These are phyloP conservation scores for Xestia ashworthii DNA, from an alignment of 2,888 invertebrate species.

Conservation along the genomic window DNA sequence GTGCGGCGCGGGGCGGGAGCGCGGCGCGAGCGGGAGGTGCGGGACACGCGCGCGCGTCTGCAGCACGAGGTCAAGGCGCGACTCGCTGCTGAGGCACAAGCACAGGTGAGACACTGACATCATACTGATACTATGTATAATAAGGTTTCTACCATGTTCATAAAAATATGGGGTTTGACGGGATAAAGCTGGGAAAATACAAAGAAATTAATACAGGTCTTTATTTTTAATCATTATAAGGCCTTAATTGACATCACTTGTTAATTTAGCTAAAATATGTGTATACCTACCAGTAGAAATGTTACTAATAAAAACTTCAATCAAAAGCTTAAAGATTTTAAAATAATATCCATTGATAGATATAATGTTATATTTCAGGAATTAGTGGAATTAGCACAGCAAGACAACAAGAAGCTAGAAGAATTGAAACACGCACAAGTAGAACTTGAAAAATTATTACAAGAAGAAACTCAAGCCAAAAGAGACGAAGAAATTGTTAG, in stretches of 20 bases:
- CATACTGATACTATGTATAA: neutral
- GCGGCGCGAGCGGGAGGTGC: slow-evolving; percentile 89
- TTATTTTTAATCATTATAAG: neutral
- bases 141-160: neutral
- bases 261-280: neutral
- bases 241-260: neutral
- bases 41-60: slow-evolving; percentile 91
- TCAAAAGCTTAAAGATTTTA: neutral
- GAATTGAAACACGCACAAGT: slow-evolving; percentile 93
- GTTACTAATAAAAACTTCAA: neutral
- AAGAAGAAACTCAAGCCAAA: slow-evolving; percentile 96
- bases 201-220: too few relatives aligned
- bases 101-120: slow-evolving; percentile 76
- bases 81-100: slow-evolving; percentile 90
- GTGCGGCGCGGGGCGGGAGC: slow-evolving; percentile 89
- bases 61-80: slow-evolving; percentile 92
- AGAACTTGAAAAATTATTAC: slow-evolving; percentile 93
- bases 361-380: slow-evolving; percentile 81
- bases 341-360: neutral
- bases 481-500: slow-evolving; percentile 95
- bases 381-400: slow-evolving; percentile 92
- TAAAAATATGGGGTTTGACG: neutral
- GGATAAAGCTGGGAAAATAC: too few relatives aligned
- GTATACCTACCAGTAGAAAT: neutral
- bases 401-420: slow-evolving; percentile 93